Conservation (phyloP, 1,140 invertebrate genomes). For the Anastrepha ludens region DNA sequence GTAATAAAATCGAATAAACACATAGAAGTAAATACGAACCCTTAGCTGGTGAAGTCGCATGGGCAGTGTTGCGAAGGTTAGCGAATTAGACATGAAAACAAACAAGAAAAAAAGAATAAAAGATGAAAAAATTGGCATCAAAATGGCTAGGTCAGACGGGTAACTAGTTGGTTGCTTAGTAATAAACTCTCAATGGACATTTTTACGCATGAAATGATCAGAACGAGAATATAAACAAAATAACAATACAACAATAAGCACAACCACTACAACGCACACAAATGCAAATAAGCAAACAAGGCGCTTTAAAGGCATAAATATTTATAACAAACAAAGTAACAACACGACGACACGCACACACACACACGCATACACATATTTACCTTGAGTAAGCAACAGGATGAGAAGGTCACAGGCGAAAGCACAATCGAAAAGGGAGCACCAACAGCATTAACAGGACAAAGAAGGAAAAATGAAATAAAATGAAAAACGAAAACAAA, state of each 20-base stretch:
- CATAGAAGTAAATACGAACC: too few species aligned
- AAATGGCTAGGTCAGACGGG: too few species aligned
- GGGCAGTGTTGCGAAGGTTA: too few species aligned
- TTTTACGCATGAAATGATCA: background rate
- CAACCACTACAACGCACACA: background rate
- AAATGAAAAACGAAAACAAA: background rate
- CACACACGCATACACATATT: background rate
- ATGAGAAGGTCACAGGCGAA: slow-evolving; percentile 40
- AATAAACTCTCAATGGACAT: background rate
- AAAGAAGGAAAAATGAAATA: background rate
- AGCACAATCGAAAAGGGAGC: background rate
- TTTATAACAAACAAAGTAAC: background rate
- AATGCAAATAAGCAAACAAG: slow-evolving; percentile 23
- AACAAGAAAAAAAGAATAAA: background rate
- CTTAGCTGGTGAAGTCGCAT: too few species aligned
- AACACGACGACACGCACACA: background rate
- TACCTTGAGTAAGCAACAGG: background rate
- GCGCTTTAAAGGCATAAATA: background rate
- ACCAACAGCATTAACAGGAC: background rate
- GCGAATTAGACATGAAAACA: too few species aligned
- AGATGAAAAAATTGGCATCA: background rate
- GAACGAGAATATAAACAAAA: background rate
- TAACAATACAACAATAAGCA: background rate
- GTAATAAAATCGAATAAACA: background rate
- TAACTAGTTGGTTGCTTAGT: background rate